Evolutionary conservation across 2,797 vertebrate genomes (phyloP).

Genomic region (Mormyrus hasselquistii): DNA sequence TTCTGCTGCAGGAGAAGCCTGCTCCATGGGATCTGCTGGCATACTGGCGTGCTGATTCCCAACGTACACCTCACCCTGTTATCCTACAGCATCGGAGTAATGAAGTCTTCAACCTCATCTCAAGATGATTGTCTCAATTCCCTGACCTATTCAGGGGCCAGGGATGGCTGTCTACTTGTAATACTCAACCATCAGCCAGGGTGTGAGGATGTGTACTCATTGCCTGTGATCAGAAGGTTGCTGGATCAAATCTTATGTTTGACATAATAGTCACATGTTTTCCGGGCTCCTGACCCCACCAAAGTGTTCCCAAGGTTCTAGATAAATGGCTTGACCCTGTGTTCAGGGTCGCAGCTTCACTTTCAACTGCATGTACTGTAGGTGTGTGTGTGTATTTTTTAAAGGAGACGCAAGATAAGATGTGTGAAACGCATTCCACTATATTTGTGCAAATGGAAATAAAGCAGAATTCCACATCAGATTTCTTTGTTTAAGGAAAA

Average conservation of each 20-base stretch:
- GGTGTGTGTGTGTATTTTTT: neutral
- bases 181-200: neutral
- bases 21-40: neutral
- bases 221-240: neutral
- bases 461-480: neutral
- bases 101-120: neutral
- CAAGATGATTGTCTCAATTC: neutral
- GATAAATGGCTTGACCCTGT: neutral
- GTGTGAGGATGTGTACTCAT: neutral
- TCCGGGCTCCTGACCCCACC: neutral
- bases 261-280: neutral
- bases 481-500: neutral
- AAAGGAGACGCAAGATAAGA: neutral
- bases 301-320: neutral
- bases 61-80: neutral
- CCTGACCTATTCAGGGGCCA: neutral
- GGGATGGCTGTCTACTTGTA: neutral
- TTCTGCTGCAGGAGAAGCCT: neutral
- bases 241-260: neutral
- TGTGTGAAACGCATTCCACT: neutral
- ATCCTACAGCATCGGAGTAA: neutral
- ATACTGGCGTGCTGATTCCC: neutral
- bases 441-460: neutral
- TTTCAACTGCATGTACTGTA: neutral
- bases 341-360: neutral